phyloP scores from a whole-genome alignment of 2,797 vertebrate genomes.

The Danio kyathit region DNA sequence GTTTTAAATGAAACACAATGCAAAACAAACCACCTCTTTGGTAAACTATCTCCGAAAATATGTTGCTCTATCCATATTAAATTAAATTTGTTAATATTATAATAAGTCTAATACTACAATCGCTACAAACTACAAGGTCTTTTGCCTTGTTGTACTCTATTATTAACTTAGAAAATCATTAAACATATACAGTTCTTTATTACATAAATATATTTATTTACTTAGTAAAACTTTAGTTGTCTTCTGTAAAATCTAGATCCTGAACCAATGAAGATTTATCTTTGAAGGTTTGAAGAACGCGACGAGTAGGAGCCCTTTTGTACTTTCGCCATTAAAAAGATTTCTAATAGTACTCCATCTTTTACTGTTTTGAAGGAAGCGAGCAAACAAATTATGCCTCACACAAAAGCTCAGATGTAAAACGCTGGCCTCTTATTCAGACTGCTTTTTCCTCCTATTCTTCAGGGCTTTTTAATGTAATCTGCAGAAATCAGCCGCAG shows the following conservation, averaged over 20 bases:
- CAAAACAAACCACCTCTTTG: too few relatives aligned
- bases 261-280: not conserved
- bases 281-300: constrained; percentile 2
- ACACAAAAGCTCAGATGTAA: constrained; percentile 34
- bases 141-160: too few relatives aligned
- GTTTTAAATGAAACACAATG: too few relatives aligned
- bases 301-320: not conserved
- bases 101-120: too few relatives aligned
- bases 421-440: constrained; percentile 14
- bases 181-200: too few relatives aligned
- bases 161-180: too few relatives aligned
- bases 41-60: too few relatives aligned
- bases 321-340: constrained; percentile 12
- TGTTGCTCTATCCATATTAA: too few relatives aligned
- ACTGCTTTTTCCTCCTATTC: constrained; percentile 15
- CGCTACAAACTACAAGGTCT: too few relatives aligned
- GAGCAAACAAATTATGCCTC: not conserved
- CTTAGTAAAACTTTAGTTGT: too few relatives aligned
- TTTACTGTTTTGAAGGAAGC: constrained; percentile 15
- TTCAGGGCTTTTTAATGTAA: not conserved
- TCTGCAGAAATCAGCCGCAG: not conserved
- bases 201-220: too few relatives aligned
- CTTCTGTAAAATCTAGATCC: not conserved
- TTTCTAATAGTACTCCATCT: not conserved
- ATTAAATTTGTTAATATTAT: too few relatives aligned